Evolutionary conservation across 2,113 vertebrate species (phyloP).

Genomic region (Petaurus breviceps): DNA sequence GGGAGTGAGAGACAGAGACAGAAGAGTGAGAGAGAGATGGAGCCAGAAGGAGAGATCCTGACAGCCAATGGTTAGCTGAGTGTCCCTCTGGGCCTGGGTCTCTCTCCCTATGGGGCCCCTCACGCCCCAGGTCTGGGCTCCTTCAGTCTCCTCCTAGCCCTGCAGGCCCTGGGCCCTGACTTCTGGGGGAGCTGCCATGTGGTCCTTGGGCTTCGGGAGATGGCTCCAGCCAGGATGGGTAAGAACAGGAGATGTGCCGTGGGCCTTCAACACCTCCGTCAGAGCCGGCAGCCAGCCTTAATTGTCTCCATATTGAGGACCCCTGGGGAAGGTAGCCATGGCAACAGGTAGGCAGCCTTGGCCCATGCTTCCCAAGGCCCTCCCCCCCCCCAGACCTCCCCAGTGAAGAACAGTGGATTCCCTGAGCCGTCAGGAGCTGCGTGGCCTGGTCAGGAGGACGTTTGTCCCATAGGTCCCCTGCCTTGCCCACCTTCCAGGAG

Average conservation of each 20-base stretch:
- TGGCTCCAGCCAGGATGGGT: not conserved
- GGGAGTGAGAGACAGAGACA: no score
- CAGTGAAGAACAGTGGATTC: not conserved
- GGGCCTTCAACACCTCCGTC: not conserved
- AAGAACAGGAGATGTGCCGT: not conserved
- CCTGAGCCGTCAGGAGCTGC: no score
- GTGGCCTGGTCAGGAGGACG: not conserved
- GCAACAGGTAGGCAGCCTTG: not conserved
- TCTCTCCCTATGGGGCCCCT: not conserved
- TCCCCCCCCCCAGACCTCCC: no score
- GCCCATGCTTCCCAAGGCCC: not conserved
- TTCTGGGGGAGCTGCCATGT: accelerated
- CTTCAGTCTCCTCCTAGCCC: not conserved
- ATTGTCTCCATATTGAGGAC: not conserved
- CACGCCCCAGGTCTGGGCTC: no score
- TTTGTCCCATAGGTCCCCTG: no score
- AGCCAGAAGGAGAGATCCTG: not conserved
- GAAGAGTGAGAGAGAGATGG: no score
- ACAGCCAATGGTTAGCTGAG: not conserved
- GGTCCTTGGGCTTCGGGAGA: not conserved
- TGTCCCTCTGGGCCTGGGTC: not conserved
- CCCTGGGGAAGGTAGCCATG: not conserved
- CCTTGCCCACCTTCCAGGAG: not conserved
- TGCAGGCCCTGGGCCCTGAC: not conserved
- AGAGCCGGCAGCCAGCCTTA: not conserved